Evolutionary conservation across 2,113 vertebrate species (phyloP).

Genomic region (Grammomys dolichurus): DNA sequence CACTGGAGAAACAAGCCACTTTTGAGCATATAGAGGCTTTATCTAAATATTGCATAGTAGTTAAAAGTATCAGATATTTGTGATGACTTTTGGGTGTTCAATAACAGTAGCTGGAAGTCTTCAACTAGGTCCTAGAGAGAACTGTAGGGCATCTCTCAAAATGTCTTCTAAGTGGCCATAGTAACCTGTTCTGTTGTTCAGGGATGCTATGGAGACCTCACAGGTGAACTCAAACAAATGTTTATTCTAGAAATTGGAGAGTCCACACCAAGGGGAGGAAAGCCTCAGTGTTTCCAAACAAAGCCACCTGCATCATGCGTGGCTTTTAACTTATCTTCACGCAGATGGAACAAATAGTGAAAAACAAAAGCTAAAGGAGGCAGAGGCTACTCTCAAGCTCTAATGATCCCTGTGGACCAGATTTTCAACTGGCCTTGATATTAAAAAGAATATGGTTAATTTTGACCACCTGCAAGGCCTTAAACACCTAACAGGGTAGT

Average conservation of each 20-base stretch:
- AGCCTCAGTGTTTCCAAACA: neutral
- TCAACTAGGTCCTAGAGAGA: neutral
- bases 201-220: neutral
- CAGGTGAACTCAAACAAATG: too few relatives aligned
- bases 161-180: neutral
- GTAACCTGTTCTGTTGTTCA: neutral
- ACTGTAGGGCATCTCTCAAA: neutral
- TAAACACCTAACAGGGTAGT: neutral
- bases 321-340: neutral
- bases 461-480: neutral
- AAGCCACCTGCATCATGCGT: neutral
- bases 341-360: neutral
- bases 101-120: neutral
- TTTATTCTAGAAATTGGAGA: neutral
- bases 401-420: neutral
- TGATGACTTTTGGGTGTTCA: neutral
- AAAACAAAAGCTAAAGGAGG: neutral
- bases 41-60: neutral
- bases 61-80: neutral
- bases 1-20: too few relatives aligned
- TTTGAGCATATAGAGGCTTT: neutral
- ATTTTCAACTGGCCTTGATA: neutral
- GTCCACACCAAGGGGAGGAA: neutral
- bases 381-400: neutral
- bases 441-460: neutral